These are phyloP conservation scores for Cryptoprocta ferox DNA, from an alignment of 2,797 vertebrate genomes.

Conservation along the genomic window DNA sequence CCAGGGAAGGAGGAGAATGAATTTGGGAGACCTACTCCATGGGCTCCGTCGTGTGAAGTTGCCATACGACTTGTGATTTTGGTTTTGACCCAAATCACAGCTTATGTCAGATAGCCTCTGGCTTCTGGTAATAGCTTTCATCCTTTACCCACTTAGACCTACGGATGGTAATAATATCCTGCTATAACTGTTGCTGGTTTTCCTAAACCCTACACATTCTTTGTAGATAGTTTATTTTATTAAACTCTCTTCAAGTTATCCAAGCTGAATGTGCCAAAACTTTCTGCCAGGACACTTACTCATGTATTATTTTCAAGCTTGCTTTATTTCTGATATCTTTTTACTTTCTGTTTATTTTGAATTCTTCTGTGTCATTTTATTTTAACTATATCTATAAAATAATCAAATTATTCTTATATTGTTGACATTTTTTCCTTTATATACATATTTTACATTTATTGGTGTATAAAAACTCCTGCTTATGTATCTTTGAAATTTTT, in stretches of 20 bases:
- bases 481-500: too few species aligned
- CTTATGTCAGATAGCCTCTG: neutral
- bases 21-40: neutral
- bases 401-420: too few species aligned
- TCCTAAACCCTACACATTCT: neutral
- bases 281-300: neutral
- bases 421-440: too few species aligned
- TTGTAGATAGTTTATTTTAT: neutral
- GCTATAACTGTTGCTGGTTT: neutral
- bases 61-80: neutral
- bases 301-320: constrained; percentile 27
- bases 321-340: neutral
- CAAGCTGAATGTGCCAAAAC: neutral
- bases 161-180: neutral
- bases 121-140: neutral
- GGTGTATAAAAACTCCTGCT: too few species aligned
- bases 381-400: neutral
- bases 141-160: neutral
- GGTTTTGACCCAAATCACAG: neutral
- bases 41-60: neutral
- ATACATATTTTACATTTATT: too few species aligned
- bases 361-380: neutral
- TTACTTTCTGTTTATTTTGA: constrained; percentile 23
- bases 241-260: neutral
- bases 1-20: neutral